Base-by-base conservation (phyloP, 2,113 vertebrate species). In the Glaucomys volans region DNA sequence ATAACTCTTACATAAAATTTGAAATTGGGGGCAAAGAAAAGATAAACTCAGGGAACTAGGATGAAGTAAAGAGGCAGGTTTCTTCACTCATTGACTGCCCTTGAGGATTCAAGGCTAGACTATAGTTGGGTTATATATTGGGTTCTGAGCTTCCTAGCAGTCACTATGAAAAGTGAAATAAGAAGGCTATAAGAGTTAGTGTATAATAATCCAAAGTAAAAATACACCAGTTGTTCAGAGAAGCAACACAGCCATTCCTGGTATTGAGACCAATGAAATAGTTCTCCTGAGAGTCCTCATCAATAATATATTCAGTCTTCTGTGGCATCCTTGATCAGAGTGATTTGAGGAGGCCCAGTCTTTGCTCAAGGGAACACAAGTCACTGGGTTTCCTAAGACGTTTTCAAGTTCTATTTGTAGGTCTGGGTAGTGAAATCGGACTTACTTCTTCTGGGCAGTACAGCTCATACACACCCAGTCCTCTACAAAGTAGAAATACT, bases 151-250 rank as follows among this genome's bases (percentile, higher is more conserved):
- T 93, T 90, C 80, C 83, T 80, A 57, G 44, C 17, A 64, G n/a
- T 47, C 32, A 50, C 18, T 17, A 10, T 5, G 37, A 89, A 94
- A 87, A 76, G 52, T 24, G 12, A 50, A 91, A 81, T 10, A 57
- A 20, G 52, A 87, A 95, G 8, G 16, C 62, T 17, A 74, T 47
- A 8, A 40, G n/a, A 93, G 17, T 37, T 17, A 59, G 28, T 14
- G 10, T 72, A 26, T 84, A 44, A 12, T 67, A 54, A 57, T 44
- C 54, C 84, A 85, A 94, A 75, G 62, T n/a, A 89, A 95, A 95
- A 94, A 72, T 32, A 71, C 77, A 30, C 54, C 37, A 81, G 26
- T 66, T 74, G 8, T 93, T 87, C 54, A 77, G 37, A 26, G 74
- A 94, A 59, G 30, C 13, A 79, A 79, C 2, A 64, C 17, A 83